Evolutionary conservation across 1,140 invertebrate species (phyloP).

Genomic region (Lineus longissimus): DNA sequence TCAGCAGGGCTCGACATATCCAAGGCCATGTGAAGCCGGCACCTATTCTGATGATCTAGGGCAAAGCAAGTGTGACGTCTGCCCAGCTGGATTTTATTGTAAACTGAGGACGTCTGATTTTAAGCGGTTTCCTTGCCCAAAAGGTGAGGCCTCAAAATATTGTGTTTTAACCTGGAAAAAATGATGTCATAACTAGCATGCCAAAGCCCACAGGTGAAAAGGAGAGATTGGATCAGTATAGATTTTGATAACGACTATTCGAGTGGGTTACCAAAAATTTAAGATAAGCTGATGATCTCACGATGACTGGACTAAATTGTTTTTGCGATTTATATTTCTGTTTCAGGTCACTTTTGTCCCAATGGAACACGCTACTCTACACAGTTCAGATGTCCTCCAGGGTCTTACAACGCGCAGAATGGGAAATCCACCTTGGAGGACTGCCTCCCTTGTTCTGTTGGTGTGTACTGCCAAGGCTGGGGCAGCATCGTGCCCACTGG

Average conservation of each 20-base stretch:
- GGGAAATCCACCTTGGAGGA: slow-evolving; percentile 18
- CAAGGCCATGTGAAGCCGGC: slow-evolving; percentile 35
- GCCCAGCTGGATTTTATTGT: slow-evolving; percentile 41
- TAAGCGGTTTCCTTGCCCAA: slow-evolving; percentile 27
- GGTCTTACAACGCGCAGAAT: slow-evolving; percentile 39
- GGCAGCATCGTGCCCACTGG: slow-evolving; percentile 43
- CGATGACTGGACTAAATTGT: too few relatives aligned
- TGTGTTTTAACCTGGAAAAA: too few relatives aligned
- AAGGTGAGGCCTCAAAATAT: too few relatives aligned
- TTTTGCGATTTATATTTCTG: not conserved
- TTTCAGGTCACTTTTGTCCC: slow-evolving; percentile 44
- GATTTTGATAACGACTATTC: too few relatives aligned
- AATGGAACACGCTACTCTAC: slow-evolving; percentile 37
- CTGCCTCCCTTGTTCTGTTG: slow-evolving; percentile 37
- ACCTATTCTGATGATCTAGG: slow-evolving; percentile 38
- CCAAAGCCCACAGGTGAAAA: too few relatives aligned
- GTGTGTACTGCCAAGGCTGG: slow-evolving; percentile 40
- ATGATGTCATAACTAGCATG: too few relatives aligned
- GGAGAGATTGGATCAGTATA: too few relatives aligned
- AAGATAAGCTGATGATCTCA: too few relatives aligned
- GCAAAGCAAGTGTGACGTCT: slow-evolving; percentile 29
- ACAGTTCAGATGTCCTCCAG: slow-evolving; percentile 36
- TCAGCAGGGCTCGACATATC: slow-evolving; percentile 28
- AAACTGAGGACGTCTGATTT: slow-evolving; percentile 32
- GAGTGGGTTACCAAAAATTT: too few relatives aligned